Evolutionary conservation across 2,888 invertebrate species (phyloP).

Genomic region (Branchinecta sandiegonensis): DNA sequence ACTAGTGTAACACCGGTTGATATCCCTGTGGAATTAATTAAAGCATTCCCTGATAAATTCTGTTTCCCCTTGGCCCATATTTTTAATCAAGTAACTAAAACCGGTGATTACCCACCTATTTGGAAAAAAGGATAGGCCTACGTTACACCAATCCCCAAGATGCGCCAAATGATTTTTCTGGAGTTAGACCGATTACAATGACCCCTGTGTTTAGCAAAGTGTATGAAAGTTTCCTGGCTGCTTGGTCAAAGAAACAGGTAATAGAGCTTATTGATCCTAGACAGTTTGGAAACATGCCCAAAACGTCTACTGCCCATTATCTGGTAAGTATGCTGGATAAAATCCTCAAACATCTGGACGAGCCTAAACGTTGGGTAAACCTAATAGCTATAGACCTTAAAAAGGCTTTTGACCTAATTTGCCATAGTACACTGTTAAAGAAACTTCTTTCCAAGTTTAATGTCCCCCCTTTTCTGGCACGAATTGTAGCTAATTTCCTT

Average conservation of each 20-base stretch:
- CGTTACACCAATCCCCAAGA: too few relatives aligned
- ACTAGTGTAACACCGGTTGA: conserved; percentile 11
- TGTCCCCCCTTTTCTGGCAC: too few relatives aligned
- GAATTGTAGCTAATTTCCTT: too few relatives aligned
- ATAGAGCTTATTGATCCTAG: conserved; percentile 4
- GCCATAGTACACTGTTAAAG: too few relatives aligned
- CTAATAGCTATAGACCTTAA: neutral
- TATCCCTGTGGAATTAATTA: conserved; percentile 1
- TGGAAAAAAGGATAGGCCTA: neutral
- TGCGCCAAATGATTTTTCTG: conserved; percentile 5
- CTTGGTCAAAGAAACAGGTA: conserved; percentile 5
- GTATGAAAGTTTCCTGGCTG: neutral
- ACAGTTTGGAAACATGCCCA: neutral
- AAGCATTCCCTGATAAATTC: neutral
- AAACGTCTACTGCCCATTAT: conserved; percentile 8
- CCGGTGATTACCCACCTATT: neutral
- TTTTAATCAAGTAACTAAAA: neutral
- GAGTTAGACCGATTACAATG: conserved; percentile 3
- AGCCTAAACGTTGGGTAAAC: neutral
- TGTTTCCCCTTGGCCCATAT: conserved; percentile 11
- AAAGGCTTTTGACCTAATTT: neutral
- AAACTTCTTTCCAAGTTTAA: too few relatives aligned
- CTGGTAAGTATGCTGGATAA: conserved; percentile 14
- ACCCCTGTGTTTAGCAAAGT: neutral
- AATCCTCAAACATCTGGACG: conserved; percentile 9